Evolutionary conservation across 2,797 vertebrate genomes (phyloP), one percentile per base, ranked within the genome.

Genomic region (Tamandua tetradactyla): DNA sequence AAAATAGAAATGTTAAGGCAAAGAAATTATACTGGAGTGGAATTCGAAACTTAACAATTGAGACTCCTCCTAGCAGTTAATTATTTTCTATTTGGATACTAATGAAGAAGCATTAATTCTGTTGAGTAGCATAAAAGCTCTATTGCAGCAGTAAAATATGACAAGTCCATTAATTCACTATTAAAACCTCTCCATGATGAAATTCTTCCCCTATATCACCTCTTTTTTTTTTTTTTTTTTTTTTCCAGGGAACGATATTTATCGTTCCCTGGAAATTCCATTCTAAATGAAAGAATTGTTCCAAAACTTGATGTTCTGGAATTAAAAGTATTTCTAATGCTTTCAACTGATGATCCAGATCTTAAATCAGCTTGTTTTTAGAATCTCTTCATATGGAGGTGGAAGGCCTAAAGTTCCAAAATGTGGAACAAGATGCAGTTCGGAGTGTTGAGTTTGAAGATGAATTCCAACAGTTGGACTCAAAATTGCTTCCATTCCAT

Each of bases 371-470:
- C 93, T 97, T 96, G 97, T 95, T 90, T 98, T 98, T 92, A 97
- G 84, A 17, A 95, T 82, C 75, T 98, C 98, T 92, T 98, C 98
- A 61, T 98, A 98, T n/a, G 98, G 96, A 1, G 98, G 98, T 72
- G 98, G 98, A 17, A 96, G 62, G 25, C 14, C 96, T 7, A 42
- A 66, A 0, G 40, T 83, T 32, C n/a, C 68, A 89, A 96, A 76
- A n/a, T 0, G 4, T 0, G 92, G 22, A 47, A 37, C 8, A 68
- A 75, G n/a, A 44, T 40, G n/a, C 15, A 30, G 14, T 40, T 97
- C 97, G 0, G 18, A 20, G 20, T 85, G 88, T 30, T 40, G 81
- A 68, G 94, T 74, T 8, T 95, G 91, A 61, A 42, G 93, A 3
- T 80, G 92, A 93, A 83, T 69, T 93, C 94, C 61, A 1, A 90